These are phyloP conservation scores for Centruroides sculpturatus DNA, from an alignment of 1,140 invertebrate species.

Conservation along the genomic window DNA sequence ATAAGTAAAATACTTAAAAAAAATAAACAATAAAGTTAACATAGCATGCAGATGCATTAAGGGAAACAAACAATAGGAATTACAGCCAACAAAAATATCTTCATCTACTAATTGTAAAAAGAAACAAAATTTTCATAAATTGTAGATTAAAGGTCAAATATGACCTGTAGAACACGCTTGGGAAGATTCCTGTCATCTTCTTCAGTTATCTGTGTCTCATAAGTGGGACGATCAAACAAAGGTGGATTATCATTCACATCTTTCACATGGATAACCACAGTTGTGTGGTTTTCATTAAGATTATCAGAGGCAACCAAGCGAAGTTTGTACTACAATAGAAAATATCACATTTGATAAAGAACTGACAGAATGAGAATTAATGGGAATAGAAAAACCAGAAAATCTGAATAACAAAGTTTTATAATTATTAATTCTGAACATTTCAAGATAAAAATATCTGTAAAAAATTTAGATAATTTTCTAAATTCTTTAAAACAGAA, in stretches of 20 bases:
- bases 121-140: too few relatives aligned
- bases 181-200: slow-evolving; percentile 88
- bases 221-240: slow-evolving; percentile 81
- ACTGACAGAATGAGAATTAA: too few relatives aligned
- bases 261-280: slow-evolving; percentile 87
- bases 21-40: slow-evolving; percentile 1
- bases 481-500: too few relatives aligned
- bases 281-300: slow-evolving; percentile 89
- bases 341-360: too few relatives aligned
- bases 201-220: slow-evolving; percentile 87
- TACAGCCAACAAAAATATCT: not conserved
- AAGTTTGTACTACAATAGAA: slow-evolving; percentile 61
- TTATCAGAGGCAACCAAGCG: slow-evolving; percentile 85
- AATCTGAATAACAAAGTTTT: too few relatives aligned
- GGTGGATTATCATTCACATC: slow-evolving; percentile 84
- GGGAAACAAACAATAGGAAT: not conserved
- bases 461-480: too few relatives aligned
- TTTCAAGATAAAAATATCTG: too few relatives aligned
- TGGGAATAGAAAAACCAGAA: too few relatives aligned
- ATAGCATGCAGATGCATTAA: not conserved
- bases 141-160: not conserved
- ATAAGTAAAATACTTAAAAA: slow-evolving; percentile 3
- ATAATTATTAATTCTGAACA: too few relatives aligned
- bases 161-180: slow-evolving; percentile 80
- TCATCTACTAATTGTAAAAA: not conserved